Conservation (phyloP, 2,888 invertebrate genomes). For the Eurytoma californica region DNA sequence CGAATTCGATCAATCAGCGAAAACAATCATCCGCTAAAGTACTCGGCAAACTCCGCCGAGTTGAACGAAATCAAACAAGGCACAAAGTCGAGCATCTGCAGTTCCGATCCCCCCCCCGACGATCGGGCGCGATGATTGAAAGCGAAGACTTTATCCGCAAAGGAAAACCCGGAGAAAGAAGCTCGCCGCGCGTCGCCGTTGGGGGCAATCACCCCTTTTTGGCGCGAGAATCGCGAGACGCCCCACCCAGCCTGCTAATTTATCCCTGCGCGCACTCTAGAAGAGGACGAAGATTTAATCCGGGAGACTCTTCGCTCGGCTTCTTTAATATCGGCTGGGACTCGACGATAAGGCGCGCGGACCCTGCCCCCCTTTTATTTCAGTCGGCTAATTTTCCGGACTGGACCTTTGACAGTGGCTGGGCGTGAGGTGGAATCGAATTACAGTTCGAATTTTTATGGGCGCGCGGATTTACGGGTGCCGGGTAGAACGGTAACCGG, state of each 20-base stretch:
- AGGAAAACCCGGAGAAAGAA: too few relatives aligned
- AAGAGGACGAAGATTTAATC: constrained; percentile 19
- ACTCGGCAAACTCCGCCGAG: neutral
- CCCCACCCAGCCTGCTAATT: too few relatives aligned
- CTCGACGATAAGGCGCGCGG: constrained; percentile 28
- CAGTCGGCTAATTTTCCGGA: constrained; percentile 55
- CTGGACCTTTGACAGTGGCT: constrained; percentile 6
- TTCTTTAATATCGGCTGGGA: constrained; percentile 50
- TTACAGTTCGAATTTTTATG: constrained; percentile 47
- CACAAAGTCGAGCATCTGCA: neutral
- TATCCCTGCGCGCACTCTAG: neutral
- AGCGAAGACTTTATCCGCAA: constrained; percentile 1
- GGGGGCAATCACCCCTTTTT: too few relatives aligned
- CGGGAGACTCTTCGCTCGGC: constrained; percentile 17
- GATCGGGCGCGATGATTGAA: constrained; percentile 1
- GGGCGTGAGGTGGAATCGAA: constrained; percentile 52
- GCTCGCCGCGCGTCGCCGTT: too few relatives aligned
- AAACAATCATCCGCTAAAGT: neutral
- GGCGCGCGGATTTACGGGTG: constrained; percentile 29
- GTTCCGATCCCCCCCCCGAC: neutral
- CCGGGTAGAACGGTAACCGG: constrained; percentile 21
- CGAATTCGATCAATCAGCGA: neutral
- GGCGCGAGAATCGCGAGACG: too few relatives aligned
- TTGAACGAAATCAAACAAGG: neutral
- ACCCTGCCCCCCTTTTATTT: constrained; percentile 43